Evolutionary conservation across 2,113 vertebrate species (phyloP).

Genomic region (Cricetomys ansorgei): DNA sequence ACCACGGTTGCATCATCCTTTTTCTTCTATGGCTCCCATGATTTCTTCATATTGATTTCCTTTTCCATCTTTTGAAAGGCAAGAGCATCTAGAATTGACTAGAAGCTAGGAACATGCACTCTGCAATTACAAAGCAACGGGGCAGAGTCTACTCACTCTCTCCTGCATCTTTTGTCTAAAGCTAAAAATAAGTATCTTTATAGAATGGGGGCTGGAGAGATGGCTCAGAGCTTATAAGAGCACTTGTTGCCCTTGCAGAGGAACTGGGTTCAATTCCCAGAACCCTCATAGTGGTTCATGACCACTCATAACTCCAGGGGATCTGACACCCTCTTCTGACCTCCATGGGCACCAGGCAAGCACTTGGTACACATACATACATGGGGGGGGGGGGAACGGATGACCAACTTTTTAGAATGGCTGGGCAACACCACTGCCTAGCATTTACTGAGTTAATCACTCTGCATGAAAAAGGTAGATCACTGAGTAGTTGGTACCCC

Average conservation of each 20-base stretch:
- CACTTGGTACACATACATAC: background rate
- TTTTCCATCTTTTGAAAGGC: background rate
- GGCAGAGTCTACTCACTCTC: background rate
- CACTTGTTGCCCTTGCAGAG: background rate
- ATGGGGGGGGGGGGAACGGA: too few relatives aligned
- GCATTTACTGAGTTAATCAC: background rate
- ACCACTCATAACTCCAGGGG: background rate
- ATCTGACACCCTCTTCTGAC: background rate
- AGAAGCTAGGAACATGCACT: background rate
- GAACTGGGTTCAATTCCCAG: background rate
- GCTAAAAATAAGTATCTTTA: background rate
- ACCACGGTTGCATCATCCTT: background rate
- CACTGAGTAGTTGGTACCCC: background rate
- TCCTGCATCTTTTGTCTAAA: conserved; percentile 16
- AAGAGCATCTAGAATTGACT: background rate
- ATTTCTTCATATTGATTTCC: conserved; percentile 8
- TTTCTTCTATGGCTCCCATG: background rate
- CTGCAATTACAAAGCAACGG: background rate
- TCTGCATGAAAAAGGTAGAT: background rate
- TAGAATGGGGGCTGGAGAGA: background rate
- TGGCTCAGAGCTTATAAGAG: background rate
- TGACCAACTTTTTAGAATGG: background rate
- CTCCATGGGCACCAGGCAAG: background rate
- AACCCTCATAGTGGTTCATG: background rate
- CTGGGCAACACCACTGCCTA: background rate